phyloP scores from a whole-genome alignment of 2,888 invertebrate species.

The Eustalomyia histrio region DNA sequence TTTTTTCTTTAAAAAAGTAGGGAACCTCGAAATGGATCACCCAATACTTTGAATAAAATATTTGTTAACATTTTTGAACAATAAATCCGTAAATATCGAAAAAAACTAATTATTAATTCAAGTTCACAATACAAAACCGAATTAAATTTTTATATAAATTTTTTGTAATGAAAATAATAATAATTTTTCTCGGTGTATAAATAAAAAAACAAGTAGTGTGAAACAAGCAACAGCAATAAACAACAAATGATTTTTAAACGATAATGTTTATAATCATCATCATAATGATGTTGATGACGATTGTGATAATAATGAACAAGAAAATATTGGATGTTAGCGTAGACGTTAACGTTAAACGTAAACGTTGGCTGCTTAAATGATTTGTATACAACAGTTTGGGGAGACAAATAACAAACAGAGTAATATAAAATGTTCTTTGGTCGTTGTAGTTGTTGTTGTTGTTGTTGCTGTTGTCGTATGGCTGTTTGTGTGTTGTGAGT shows the following conservation, averaged over 20 bases:
- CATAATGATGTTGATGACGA: constrained; percentile 40
- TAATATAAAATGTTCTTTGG: constrained; percentile 54
- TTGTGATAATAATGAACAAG: constrained; percentile 52
- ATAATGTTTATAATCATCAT: constrained; percentile 61
- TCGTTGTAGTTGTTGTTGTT: constrained; percentile 19
- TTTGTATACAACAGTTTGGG: constrained; percentile 37
- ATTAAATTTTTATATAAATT: no score
- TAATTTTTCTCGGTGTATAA: constrained; percentile 11
- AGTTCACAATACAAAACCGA: no score
- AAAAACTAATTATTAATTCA: no score
- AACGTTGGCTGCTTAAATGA: constrained; percentile 34
- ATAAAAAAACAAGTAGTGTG: constrained; percentile 40
- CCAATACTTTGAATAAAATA: no score
- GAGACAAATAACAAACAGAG: constrained; percentile 46
- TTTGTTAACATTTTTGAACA: no score
- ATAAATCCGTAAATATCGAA: no score
- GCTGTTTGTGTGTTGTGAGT: constrained; percentile 53
- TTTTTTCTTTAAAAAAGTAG: no score
- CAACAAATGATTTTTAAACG: constrained; percentile 58
- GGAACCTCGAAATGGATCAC: no score
- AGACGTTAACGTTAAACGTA: constrained; percentile 45
- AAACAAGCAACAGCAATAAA: constrained; percentile 57
- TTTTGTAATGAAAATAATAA: no score
- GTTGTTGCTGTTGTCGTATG: constrained; percentile 18
- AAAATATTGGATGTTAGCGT: constrained; percentile 12